These are phyloP conservation scores for Anarhynchus alexandrinus DNA, from an alignment of 2,113 vertebrate genomes.

Conservation along the genomic window DNA sequence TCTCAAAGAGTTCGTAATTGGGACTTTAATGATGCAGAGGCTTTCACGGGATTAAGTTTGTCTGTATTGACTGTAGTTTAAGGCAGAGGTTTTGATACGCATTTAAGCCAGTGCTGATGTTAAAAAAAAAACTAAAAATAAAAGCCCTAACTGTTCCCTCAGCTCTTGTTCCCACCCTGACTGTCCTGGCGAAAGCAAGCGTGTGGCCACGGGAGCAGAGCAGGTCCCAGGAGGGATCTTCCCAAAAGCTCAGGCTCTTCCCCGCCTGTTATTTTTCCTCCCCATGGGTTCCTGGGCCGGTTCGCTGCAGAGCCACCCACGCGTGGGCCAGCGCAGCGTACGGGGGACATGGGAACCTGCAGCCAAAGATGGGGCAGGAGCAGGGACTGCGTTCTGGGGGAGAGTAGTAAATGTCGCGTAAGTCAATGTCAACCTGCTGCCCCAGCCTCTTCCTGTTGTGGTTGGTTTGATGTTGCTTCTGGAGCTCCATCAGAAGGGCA, in stretches of 20 bases:
- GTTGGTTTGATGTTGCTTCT: background rate
- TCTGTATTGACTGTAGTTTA: background rate
- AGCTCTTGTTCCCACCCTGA: background rate
- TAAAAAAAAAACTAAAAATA: background rate
- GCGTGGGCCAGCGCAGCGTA: background rate
- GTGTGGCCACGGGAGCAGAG: background rate
- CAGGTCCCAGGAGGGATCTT: background rate
- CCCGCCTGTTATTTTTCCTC: background rate
- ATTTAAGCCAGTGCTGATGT: background rate
- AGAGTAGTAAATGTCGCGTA: accelerated
- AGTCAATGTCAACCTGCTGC: background rate
- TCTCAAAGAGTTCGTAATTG: background rate
- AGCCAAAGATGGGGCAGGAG: background rate
- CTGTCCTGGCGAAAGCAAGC: background rate
- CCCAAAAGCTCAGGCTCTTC: background rate
- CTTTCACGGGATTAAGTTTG: background rate
- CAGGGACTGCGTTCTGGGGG: background rate
- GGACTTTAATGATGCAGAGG: background rate
- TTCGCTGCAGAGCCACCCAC: accelerated
- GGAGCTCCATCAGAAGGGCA: background rate
- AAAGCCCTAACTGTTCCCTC: background rate
- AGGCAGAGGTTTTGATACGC: background rate
- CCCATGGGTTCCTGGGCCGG: background rate
- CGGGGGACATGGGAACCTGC: background rate
- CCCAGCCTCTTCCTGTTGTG: background rate